These are phyloP conservation scores for Actias luna DNA, from an alignment of 2,888 invertebrate species.

Conservation along the genomic window DNA sequence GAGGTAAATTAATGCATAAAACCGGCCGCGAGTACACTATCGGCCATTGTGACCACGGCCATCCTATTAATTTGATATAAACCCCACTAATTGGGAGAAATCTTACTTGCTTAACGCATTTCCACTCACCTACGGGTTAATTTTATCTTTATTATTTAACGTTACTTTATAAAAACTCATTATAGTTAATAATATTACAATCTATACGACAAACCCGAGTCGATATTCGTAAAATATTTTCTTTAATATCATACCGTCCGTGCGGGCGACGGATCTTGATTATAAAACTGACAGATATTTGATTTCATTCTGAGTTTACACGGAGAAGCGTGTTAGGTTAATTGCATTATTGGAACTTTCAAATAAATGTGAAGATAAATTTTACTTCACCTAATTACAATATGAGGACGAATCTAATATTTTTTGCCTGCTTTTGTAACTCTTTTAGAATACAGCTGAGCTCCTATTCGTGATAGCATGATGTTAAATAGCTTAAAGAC, in stretches of 20 bases:
- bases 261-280: background rate
- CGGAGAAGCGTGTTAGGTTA: background rate
- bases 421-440: too few relatives aligned
- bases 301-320: background rate
- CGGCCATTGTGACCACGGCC: slow-evolving; percentile 22
- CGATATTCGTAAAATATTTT: background rate
- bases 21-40: slow-evolving; percentile 15
- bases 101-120: slow-evolving; percentile 37
- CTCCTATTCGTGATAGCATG: too few relatives aligned
- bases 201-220: slow-evolving; percentile 34
- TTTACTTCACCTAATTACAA: background rate
- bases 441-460: too few relatives aligned
- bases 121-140: slow-evolving; percentile 32
- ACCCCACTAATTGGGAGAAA: slow-evolving; percentile 53
- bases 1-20: slow-evolving; percentile 17
- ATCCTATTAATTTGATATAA: slow-evolving; percentile 53
- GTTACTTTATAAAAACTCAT: slow-evolving; percentile 41
- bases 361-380: background rate
- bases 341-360: background rate
- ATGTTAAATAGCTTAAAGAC: too few relatives aligned
- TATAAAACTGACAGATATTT: slow-evolving; percentile 11
- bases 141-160: slow-evolving; percentile 37
- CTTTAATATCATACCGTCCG: background rate
- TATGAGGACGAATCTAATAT: too few relatives aligned
- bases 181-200: slow-evolving; percentile 40